A percentile compares a stretch with the other conserved stretches of the same genome.
Conservation (phyloP, 2,888 invertebrate species). For the Ptychoptera contaminata region DNA sequence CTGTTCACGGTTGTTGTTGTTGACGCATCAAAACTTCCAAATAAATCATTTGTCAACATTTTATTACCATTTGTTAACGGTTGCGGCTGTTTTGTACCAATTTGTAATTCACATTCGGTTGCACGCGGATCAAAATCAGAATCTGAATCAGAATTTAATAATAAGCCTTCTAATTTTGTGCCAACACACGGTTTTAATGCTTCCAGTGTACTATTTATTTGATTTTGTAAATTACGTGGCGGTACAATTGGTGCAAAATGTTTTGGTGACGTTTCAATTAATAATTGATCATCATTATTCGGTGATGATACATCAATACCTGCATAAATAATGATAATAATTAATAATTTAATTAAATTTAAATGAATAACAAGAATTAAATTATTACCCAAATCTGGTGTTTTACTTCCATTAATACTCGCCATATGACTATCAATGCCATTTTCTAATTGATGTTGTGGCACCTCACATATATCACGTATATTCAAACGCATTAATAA, state of each 20-base stretch:
- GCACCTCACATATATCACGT: slow-evolving; percentile 35
- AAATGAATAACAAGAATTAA: no score
- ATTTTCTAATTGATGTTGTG: slow-evolving; percentile 23
- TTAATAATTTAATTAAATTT: neutral
- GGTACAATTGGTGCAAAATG: slow-evolving; percentile 29
- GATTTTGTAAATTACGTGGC: slow-evolving; percentile 26
- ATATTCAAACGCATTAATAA: slow-evolving; percentile 37
- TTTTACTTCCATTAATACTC: slow-evolving; percentile 26
- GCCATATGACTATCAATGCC: slow-evolving; percentile 9
- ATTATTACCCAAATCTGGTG: slow-evolving; percentile 24
- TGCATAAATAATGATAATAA: slow-evolving; percentile 9
- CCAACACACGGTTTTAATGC: slow-evolving; percentile 48
- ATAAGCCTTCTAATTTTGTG: slow-evolving; percentile 58
- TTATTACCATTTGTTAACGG: slow-evolving; percentile 1
- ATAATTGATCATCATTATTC: slow-evolving; percentile 23
- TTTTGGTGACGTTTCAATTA: slow-evolving; percentile 26
- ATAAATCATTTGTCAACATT: slow-evolving; percentile 27
- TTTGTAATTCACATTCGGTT: slow-evolving; percentile 43
- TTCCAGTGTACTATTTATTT: slow-evolving; percentile 40
- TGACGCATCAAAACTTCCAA: slow-evolving; percentile 28
- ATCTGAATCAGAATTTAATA: slow-evolving; percentile 65
- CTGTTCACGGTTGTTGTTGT: slow-evolving; percentile 17
- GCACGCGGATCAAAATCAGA: slow-evolving; percentile 82
- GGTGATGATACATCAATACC: slow-evolving; percentile 16
- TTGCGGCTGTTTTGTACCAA: slow-evolving; percentile 8